Evolutionary conservation across 30 jellyfish, hydroid and myxozoan species (phyloP).

Genomic region (Catostylus mosaicus): DNA sequence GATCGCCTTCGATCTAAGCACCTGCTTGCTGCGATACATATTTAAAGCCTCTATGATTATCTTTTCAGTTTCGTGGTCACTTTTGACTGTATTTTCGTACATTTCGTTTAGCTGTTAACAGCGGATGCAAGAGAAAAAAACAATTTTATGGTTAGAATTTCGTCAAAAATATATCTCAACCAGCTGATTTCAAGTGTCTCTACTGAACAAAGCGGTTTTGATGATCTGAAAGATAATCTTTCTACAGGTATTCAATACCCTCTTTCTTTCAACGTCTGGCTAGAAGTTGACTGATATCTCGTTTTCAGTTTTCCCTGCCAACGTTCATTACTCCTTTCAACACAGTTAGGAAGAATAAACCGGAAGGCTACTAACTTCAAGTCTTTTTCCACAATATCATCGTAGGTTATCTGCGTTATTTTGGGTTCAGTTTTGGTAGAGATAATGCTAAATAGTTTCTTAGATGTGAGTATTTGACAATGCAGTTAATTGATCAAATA

Average conservation of each 20-base stretch:
- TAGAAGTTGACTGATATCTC: no score
- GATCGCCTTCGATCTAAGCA: not conserved
- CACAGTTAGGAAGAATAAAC: no score
- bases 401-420: no score
- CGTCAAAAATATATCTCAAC: not conserved
- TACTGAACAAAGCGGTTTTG: not conserved
- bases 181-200: not conserved
- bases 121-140: not conserved
- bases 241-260: not conserved
- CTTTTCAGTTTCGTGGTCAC: conserved; percentile 59
- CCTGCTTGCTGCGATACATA: conserved; percentile 41
- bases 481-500: no score
- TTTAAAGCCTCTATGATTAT: conserved; percentile 59
- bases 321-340: no score
- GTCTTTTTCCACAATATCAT: no score
- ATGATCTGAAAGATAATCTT: not conserved
- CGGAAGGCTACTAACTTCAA: no score
- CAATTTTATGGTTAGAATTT: not conserved
- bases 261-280: no score
- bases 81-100: conserved; percentile 18
- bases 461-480: no score
- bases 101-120: not conserved
- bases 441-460: no score
- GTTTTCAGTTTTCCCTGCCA: no score
- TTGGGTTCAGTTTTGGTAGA: no score